A percentile compares a stretch with the other conserved stretches of the same genome.
Conservation (phyloP, 2,113 vertebrate species). For the Sardina pilchardus region DNA sequence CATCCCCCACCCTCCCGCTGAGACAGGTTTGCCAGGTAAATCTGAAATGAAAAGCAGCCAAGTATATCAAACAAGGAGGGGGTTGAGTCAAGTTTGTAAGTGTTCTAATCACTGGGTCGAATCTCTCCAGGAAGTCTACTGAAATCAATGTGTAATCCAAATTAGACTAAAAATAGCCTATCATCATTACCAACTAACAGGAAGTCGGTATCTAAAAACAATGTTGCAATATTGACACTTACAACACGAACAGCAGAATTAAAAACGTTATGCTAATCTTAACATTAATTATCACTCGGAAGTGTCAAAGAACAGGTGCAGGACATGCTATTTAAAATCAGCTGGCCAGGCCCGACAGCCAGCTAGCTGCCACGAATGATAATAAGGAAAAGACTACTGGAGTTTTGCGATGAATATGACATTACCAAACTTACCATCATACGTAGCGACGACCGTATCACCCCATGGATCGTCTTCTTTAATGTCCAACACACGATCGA, state of each 20-base stretch:
- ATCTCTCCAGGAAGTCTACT: not conserved
- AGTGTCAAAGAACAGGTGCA: not conserved
- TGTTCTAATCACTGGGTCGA: not conserved
- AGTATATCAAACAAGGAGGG: not conserved
- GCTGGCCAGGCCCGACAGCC: not conserved
- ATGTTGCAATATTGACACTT: not conserved
- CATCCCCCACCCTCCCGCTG: constrained; percentile 90
- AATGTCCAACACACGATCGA: constrained; percentile 95
- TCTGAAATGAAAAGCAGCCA: constrained; percentile 47
- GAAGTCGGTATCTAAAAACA: not conserved
- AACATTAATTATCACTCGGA: not conserved
- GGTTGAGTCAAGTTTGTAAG: not conserved
- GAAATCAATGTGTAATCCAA: not conserved
- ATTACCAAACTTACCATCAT: constrained; percentile 71
- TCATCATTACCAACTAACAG: not conserved
- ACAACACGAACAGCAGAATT: not conserved
- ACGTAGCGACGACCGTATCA: constrained; percentile 73
- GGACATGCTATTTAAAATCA: not conserved
- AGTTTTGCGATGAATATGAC: not conserved
- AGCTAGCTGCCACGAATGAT: not conserved
- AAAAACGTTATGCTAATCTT: not conserved
- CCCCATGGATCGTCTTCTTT: constrained; percentile 91
- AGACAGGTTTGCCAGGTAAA: constrained; percentile 72
- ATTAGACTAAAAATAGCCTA: not conserved
- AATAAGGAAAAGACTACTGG: not conserved